Conservation (phyloP, 1,140 invertebrate genomes). For the Platyscapa corneri region DNA sequence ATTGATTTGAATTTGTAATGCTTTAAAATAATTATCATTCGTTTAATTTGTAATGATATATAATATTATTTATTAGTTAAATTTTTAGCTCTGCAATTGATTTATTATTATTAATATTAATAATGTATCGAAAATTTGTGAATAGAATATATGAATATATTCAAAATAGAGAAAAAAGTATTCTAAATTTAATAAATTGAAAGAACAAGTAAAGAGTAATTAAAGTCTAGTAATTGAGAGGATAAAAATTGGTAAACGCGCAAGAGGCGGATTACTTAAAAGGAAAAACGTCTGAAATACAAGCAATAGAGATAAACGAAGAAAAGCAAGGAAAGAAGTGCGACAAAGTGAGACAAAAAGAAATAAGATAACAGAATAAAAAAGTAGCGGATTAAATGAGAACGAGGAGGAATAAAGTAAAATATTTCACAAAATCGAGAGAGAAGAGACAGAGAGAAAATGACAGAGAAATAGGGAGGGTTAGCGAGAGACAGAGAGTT, state of each 20-base stretch:
- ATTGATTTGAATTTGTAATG: too few relatives aligned
- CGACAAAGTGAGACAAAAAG: background rate
- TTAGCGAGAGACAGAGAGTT: too few relatives aligned
- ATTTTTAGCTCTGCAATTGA: too few relatives aligned
- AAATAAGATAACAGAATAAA: constrained; percentile 10
- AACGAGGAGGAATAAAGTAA: background rate
- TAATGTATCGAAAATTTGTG: too few relatives aligned
- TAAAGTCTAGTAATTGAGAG: background rate
- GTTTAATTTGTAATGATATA: too few relatives aligned
- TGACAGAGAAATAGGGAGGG: constrained; percentile 34
- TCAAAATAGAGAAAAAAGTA: background rate
- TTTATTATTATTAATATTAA: too few relatives aligned
- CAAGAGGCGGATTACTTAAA: background rate
- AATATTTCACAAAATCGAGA: background rate
- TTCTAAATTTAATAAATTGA: too few relatives aligned
- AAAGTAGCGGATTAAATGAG: background rate
- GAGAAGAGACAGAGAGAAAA: constrained; percentile 49
- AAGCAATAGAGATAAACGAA: background rate
- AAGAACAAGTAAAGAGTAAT: background rate
- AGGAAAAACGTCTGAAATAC: background rate
- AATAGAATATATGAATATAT: too few relatives aligned
- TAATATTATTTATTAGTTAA: too few relatives aligned
- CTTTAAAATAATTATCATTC: too few relatives aligned
- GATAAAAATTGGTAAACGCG: background rate
- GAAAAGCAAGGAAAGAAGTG: background rate